Evolutionary conservation across 1,140 invertebrate genomes (phyloP), one percentile per base, ranked within the genome.

Genomic region (Nautilus pompilius): DNA sequence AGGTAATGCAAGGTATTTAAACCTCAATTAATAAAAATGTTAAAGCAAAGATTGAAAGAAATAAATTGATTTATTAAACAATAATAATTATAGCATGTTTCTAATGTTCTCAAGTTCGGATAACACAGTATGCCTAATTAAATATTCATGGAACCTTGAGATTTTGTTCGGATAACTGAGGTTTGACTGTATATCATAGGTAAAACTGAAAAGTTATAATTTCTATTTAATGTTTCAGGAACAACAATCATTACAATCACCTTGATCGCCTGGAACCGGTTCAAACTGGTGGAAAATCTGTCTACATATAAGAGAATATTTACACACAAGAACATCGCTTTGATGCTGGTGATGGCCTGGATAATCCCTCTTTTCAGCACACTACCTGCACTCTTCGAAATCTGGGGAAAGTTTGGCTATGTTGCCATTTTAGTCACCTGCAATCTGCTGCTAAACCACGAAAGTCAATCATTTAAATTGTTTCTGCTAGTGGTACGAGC

Each of bases 181-280:
- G n/a, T n/a, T n/a, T n/a, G n/a, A n/a, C n/a, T n/a, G n/a, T n/a
- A n/a, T n/a, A n/a, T n/a, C n/a, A n/a, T n/a, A n/a, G n/a, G n/a
- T n/a, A n/a, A n/a, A n/a, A n/a, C n/a, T n/a, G n/a, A n/a, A n/a
- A n/a, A n/a, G n/a, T n/a, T n/a, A n/a, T n/a, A n/a, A n/a, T n/a
- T n/a, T n/a, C n/a, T n/a, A n/a, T n/a, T n/a, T n/a, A n/a, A n/a
- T n/a, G n/a, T n/a, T n/a, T n/a, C 67, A 75, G 73, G 73, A 5
- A 75, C 71, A 33, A 73, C 71, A 8, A 70, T 75, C 51, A 72
- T 75, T 2, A 75, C 71, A 33, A 73, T 75, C 30, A 72, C 68
- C 3, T 24, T 73, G 58, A 75, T 75, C 10, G 71, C 73, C 4
- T 75, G 62, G 41, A 75, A 75, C 55, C 57, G 73, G 13, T 75